Conservation (phyloP, 2,888 invertebrate genomes). For the Subacronicta megacephala region DNA sequence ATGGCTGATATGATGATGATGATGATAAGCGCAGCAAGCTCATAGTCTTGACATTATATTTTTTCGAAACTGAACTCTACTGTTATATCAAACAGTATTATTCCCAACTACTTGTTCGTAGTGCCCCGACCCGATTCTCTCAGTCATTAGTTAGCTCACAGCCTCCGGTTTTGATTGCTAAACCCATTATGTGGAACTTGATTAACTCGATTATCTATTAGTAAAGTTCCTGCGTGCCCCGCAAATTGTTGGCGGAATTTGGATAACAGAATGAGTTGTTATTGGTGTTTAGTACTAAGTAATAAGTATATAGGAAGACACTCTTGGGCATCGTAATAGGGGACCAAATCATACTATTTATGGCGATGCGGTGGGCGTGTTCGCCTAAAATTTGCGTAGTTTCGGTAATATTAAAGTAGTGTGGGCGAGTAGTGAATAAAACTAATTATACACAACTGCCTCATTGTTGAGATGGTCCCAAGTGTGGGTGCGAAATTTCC, state of each 20-base stretch:
- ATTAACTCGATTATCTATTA: conserved; percentile 45
- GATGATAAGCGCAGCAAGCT: too few species aligned
- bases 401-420: too few species aligned
- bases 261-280: conserved; percentile 33
- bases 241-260: conserved; percentile 35
- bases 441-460: too few species aligned
- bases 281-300: conserved; percentile 34
- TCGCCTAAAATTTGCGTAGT: too few species aligned
- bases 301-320: not conserved
- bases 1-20: too few species aligned
- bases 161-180: conserved; percentile 42
- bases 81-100: conserved; percentile 29
- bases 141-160: conserved; percentile 30
- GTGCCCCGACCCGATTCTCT: conserved; percentile 18
- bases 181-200: conserved; percentile 43
- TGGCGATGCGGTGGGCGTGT: not conserved
- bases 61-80: too few species aligned
- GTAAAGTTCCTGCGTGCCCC: conserved; percentile 25
- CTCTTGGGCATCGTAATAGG: not conserved
- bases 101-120: conserved; percentile 26
- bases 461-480: too few species aligned
- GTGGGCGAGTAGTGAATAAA: too few species aligned
- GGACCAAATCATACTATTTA: not conserved
- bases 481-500: too few species aligned
- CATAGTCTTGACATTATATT: too few species aligned